These are phyloP conservation scores for Tanytarsus gracilentus DNA, from an alignment of 2,888 invertebrate genomes.

Conservation along the genomic window DNA sequence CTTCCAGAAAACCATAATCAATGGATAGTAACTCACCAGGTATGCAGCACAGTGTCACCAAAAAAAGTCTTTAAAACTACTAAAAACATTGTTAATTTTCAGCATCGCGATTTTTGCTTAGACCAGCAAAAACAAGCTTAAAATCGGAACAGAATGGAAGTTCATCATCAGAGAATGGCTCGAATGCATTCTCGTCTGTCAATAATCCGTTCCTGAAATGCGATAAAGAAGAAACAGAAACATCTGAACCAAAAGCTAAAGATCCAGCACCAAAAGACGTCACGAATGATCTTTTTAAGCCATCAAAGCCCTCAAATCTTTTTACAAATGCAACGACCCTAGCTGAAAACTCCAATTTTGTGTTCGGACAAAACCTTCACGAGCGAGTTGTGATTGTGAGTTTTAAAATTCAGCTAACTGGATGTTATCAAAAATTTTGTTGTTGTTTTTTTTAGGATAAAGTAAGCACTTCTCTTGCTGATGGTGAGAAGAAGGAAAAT, in stretches of 20 bases:
- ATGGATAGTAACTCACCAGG: not conserved
- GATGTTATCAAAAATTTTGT: not conserved
- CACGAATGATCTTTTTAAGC: constrained; percentile 17
- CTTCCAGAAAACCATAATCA: too few relatives aligned
- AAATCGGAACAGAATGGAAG: not conserved
- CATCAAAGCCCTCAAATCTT: constrained; percentile 13
- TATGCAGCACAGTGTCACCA: not conserved
- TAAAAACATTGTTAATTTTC: not conserved
- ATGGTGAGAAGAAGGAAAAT: too few relatives aligned
- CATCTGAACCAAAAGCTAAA: not conserved
- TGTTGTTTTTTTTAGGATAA: constrained; percentile 6
- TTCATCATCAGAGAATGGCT: not conserved
- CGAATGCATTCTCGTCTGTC: not conserved
- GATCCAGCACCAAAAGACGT: not conserved
- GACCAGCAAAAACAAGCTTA: constrained; percentile 5
- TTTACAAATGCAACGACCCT: constrained; percentile 33
- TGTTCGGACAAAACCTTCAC: constrained; percentile 86
- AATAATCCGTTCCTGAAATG: constrained; percentile 27
- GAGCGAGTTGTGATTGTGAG: constrained; percentile 65
- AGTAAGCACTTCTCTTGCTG: too few relatives aligned
- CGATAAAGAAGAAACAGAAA: constrained; percentile 4
- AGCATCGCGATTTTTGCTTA: not conserved
- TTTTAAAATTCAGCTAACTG: constrained; percentile 11
- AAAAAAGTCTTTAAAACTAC: not conserved
- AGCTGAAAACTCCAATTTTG: constrained; percentile 58